Percentiles rank a stretch among this genome's conserved stretches.
Evolutionary conservation across 2,113 vertebrate species (phyloP).

Genomic region (Psilopsiagon aurifrons): DNA sequence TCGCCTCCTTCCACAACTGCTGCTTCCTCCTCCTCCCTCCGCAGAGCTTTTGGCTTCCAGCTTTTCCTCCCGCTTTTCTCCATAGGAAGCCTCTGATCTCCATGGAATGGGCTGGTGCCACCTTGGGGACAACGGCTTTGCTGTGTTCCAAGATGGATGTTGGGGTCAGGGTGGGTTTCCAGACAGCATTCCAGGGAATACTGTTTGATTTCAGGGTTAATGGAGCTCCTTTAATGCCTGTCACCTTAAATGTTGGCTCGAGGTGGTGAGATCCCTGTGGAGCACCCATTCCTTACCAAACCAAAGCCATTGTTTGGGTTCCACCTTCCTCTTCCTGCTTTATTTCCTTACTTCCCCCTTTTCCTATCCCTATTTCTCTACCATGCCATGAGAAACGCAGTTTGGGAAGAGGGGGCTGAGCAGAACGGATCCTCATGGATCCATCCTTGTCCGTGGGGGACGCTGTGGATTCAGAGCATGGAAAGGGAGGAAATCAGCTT

Average conservation of each 20-base stretch:
- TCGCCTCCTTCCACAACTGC: neutral
- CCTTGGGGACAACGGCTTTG: neutral
- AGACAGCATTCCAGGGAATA: too few species aligned
- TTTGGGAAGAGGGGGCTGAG: neutral
- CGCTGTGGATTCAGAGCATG: neutral
- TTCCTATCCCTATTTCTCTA: neutral
- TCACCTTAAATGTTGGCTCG: neutral
- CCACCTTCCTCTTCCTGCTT: neutral
- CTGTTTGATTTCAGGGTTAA: neutral
- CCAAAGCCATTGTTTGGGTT: neutral
- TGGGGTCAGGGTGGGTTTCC: neutral
- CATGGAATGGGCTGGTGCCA: neutral
- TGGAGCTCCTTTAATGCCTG: neutral
- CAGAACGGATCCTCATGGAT: neutral
- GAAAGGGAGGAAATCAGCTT: neutral
- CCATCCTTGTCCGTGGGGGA: neutral
- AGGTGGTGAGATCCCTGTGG: neutral
- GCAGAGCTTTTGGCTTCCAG: neutral
- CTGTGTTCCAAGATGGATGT: neutral
- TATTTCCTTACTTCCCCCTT: neutral
- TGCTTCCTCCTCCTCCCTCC: neutral
- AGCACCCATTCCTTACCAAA: neutral
- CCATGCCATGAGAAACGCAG: neutral
- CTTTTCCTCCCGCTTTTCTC: neutral
- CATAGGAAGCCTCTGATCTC: neutral